Evolutionary conservation across 2,888 invertebrate genomes (phyloP).

Genomic region (Cheilosia grossa): DNA sequence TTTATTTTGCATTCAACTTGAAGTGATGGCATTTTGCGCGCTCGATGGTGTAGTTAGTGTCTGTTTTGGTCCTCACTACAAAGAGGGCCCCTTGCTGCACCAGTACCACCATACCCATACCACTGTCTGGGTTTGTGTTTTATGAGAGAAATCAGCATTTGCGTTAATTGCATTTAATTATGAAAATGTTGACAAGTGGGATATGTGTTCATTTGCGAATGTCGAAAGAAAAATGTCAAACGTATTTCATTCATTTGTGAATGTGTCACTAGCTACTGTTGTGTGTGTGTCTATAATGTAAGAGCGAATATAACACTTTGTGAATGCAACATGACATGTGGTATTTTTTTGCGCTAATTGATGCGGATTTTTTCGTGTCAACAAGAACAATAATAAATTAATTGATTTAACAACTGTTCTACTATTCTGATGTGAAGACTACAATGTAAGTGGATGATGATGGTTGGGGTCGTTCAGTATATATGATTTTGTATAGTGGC

Average conservation of each 20-base stretch:
- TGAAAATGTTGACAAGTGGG: conserved; percentile 71
- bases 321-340: conserved; percentile 64
- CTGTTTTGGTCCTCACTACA: conserved; percentile 3
- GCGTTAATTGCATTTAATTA: conserved; percentile 74
- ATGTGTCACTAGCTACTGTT: conserved; percentile 17
- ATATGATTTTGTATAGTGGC: neutral
- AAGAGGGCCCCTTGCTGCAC: neutral
- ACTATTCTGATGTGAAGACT: conserved; percentile 28
- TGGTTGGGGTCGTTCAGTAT: neutral
- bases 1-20: conserved; percentile 35
- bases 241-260: conserved; percentile 60
- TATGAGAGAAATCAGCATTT: conserved; percentile 70
- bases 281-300: conserved; percentile 45
- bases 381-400: conserved; percentile 67
- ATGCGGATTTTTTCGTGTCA: conserved; percentile 69
- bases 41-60: conserved; percentile 34
- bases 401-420: conserved; percentile 68
- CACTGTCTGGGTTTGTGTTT: conserved; percentile 42
- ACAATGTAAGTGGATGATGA: conserved; percentile 40
- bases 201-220: conserved; percentile 74
- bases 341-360: conserved; percentile 68
- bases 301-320: conserved; percentile 52
- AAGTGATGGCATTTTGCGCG: conserved; percentile 54
- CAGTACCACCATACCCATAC: neutral
- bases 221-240: conserved; percentile 63